Base-by-base conservation (phyloP, 2,888 invertebrate genomes). In the Tethea ocularis region DNA sequence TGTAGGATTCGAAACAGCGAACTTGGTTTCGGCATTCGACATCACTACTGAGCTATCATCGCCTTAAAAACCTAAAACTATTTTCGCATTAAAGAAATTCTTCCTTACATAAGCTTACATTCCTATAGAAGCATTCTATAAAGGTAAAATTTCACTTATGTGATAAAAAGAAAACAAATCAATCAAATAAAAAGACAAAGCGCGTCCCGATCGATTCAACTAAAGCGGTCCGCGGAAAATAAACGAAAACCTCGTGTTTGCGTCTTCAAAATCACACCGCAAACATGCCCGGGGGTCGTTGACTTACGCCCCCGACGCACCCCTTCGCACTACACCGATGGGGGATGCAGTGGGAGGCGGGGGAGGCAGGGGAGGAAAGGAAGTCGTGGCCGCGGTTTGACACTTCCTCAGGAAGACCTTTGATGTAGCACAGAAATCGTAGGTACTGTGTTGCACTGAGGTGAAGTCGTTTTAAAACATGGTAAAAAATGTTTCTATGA, bases 391-490 rank as follows among this genome's bases (percentile, higher is more conserved):
- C 88, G 90, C 83, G 89, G 91, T 91, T 90, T 88, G 88, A 89
- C 90, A 89, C 91, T 89, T 92, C 92, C 92, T 91, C 89, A 88
- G 91, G 91, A 92, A 91, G 89, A 88, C 88, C 88, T 91, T 91
- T 89, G 87, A 88, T 83, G 87, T 86, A 77, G 73, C 78, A 77
- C 78, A 75, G 77, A 83, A 88, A 82, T 84, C 78, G 75, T 72
- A 67, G 62, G 66, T 62, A 69, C 66, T 66, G 51, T 61, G 69
- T 62, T 65, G 58, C 59, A 70, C 59, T 64, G 60, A 23, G 55
- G 57, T 57, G 20, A 36, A 36, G 36, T 23, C 24, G n/a, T 54
- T 61, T 57, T 56, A 57, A 20, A 57, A 51, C n/a, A 38, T 52
- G 51, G 53, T 53, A 26, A 15, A 11, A 38, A 23, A 11, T 55